Base-by-base conservation (phyloP, 2,888 invertebrate genomes). In the Sussaba pulchella region DNA sequence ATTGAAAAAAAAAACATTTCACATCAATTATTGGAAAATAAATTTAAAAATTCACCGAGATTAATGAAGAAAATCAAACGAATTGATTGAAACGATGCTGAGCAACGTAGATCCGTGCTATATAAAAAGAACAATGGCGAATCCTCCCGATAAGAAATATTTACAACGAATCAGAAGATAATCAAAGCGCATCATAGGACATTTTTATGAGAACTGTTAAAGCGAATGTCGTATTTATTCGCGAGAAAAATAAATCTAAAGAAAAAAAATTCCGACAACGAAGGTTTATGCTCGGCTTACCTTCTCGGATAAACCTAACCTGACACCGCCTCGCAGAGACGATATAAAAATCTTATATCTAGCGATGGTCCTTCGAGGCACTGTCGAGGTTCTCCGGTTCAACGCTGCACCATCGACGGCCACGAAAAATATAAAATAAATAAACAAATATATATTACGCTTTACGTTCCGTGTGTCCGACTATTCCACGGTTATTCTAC, bases 271-370 rank as follows among this genome's bases (percentile, higher is more conserved):
- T n/a, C n/a, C n/a, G n/a, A 24, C 4, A 54, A n/a, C 12, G 14
- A 43, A 26, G 3, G 41, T 64, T 31, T 71, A 67, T 45, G n/a
- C 59, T 70, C 26, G 36, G 84, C 87, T 88, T 81, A 88, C 87
- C 84, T 81, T 84, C 67, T 63, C 39, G 45, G 75, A 64, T 63
- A 77, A 86, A 88, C 87, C 88, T 89, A 88, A 88, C 88, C 89
- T 88, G 88, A 82, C 88, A 84, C 85, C 86, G 88, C 87, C 87
- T 88, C 50, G 63, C 72, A 77, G 64, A 66, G 47, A 19, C 39
- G 41, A 70, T 59, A 12, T 10, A 45, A 21, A 17, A 5, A 9
- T 66, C 50, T 24, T 72, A 63, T 63, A 67, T 59, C 61, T 8
- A 59, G 17, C 26, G 39, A 64, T 50, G 70, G 12, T 71, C 66